Evolutionary conservation across 1,140 invertebrate species (phyloP), one percentile per base, ranked within the genome.

Genomic region (Bathynomus jamesi): DNA sequence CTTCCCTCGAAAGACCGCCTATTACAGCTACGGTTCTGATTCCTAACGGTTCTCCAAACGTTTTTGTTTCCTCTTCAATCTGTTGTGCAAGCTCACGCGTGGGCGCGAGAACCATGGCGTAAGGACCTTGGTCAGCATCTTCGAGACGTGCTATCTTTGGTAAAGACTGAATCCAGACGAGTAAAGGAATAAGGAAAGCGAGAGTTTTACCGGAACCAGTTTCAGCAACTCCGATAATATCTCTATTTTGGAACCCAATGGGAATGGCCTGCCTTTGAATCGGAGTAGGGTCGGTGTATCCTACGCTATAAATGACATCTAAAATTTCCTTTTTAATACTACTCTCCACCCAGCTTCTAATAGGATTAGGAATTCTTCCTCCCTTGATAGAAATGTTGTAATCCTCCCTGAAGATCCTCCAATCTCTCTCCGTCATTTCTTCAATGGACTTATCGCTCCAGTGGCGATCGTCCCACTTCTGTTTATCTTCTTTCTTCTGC

Each of bases 201-300:
- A 98, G 85, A 0, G 98, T 99, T 87, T 99, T 99, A 82, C 98
- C 96, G 30, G 93, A 96, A 78, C 93, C 94, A 73, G 98, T 99
- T 85, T 99, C 96, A 64, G 98, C 98, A 13, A 99, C 96, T 82
- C 98, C 98, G 80, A 99, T 99, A 78, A 99, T 99, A 81, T 99
- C 98, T 64, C 98, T 86, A 84, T 99, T 99, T 83, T 99, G 86
- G 77, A 99, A 84, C 67, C 98, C 98, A 83, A 99, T 99, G 0
- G 98, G 96, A 82, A 99, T 99, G 63, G 97, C 98, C 84, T 99
- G 96, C 76, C 96, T 85, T 82, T 99, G 98, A 85, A 99, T 99
- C 8, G 98, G 98, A 2, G 98, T 99, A 3, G 98, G 94, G 79
- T 99, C 98, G 84, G 92, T 95, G 79, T 99, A 99, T 11, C 96